Percentiles rank a stretch among this genome's conserved stretches.
These are phyloP conservation scores for Nebria brevicollis DNA, from an alignment of 2,888 invertebrate species.

Conservation along the genomic window DNA sequence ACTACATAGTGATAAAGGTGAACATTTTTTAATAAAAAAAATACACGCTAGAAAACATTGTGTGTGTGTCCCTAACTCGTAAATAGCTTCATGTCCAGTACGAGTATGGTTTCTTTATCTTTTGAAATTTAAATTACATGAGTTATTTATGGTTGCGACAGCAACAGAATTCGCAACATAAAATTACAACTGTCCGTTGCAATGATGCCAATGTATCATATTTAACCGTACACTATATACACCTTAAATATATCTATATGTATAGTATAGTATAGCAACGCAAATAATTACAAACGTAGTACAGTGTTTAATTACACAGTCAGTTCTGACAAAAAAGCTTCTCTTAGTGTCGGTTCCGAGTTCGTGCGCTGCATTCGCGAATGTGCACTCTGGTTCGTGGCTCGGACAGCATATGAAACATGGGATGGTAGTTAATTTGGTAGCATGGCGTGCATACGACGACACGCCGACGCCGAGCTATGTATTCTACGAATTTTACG, in stretches of 20 bases:
- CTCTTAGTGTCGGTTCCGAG: not conserved
- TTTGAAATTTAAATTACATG: not conserved
- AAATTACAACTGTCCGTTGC: not conserved
- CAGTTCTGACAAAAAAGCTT: not conserved
- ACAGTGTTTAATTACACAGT: conserved; percentile 1
- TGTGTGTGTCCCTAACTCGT: no score
- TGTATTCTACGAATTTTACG: not conserved
- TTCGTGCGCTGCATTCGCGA: conserved; percentile 1
- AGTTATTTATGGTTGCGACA: not conserved
- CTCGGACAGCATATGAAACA: not conserved
- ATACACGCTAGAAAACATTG: no score
- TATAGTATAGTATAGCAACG: not conserved
- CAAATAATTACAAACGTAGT: not conserved
- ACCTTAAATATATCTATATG: not conserved
- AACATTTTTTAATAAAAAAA: no score
- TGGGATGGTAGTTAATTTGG: not conserved
- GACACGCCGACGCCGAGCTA: not conserved
- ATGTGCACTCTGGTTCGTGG: conserved; percentile 1
- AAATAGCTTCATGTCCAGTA: no score
- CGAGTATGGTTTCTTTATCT: no score
- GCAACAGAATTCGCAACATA: not conserved
- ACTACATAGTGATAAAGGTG: no score
- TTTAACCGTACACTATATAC: not conserved
- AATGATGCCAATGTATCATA: not conserved
- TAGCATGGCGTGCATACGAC: conserved; percentile 1